Evolutionary conservation across 2,797 vertebrate genomes (phyloP).

Genomic region (Zalophus californianus): DNA sequence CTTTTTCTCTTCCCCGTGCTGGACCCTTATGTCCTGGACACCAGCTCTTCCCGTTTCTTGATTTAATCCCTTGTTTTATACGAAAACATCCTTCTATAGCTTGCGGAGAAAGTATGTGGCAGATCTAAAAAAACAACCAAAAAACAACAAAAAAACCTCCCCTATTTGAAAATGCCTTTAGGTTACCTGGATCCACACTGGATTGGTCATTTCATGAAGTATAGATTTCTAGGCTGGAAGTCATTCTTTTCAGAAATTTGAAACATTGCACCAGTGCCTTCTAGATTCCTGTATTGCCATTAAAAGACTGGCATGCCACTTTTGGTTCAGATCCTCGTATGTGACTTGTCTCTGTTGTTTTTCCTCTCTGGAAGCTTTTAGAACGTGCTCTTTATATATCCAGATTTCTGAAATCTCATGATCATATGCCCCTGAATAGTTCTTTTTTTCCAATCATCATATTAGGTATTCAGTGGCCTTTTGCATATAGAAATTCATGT

Average conservation of each 20-base stretch:
- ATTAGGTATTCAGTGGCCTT: not conserved
- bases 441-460: not conserved
- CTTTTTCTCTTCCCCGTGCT: not conserved
- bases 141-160: not conserved
- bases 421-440: not conserved
- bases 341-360: not conserved
- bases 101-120: not conserved
- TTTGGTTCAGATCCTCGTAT: not conserved
- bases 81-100: not conserved
- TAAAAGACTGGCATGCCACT: not conserved
- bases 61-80: not conserved
- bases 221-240: not conserved
- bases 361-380: not conserved
- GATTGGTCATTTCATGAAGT: not conserved
- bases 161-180: not conserved
- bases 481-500: not conserved
- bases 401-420: constrained; percentile 21
- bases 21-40: not conserved
- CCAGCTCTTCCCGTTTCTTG: not conserved
- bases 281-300: not conserved
- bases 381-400: not conserved
- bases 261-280: not conserved
- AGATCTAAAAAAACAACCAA: not conserved
- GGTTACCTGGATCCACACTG: not conserved
- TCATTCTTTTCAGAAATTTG: not conserved